Evolutionary conservation across 2,113 vertebrate genomes (phyloP).

Genomic region (Aptenodytes patagonicus): DNA sequence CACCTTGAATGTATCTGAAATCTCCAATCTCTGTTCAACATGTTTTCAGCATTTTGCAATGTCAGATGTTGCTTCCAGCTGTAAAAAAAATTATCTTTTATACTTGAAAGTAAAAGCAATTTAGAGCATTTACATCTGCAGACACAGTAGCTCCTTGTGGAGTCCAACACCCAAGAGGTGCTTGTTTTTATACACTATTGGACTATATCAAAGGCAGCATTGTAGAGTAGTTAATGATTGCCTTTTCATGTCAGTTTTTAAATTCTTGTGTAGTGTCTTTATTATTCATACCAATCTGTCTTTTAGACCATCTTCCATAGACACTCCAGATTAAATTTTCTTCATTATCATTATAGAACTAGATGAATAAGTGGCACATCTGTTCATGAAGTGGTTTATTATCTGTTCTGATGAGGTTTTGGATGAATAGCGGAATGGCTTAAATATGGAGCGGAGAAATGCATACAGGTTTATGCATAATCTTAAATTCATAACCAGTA

Average conservation of each 20-base stretch:
- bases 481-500: conserved; percentile 57
- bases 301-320: conserved; percentile 71
- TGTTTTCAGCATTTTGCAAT: conserved; percentile 44
- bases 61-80: conserved; percentile 75
- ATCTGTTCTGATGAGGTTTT: conserved; percentile 72
- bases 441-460: conserved; percentile 59
- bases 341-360: conserved; percentile 78
- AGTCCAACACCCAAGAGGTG: conserved; percentile 29
- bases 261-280: conserved; percentile 32
- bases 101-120: conserved; percentile 34
- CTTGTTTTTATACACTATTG: neutral
- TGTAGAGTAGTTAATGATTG: conserved; percentile 30
- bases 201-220: conserved; percentile 1
- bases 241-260: conserved; percentile 42
- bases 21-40: neutral
- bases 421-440: conserved; percentile 73
- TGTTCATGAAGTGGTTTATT: conserved; percentile 80
- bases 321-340: conserved; percentile 78
- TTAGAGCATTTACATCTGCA: conserved; percentile 40
- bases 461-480: conserved; percentile 36
- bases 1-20: conserved; percentile 27
- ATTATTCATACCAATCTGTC: conserved; percentile 79
- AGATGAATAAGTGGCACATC: conserved; percentile 82
- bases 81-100: conserved; percentile 57
- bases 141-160: neutral